Evolutionary conservation across 2,888 invertebrate genomes (phyloP), one percentile per base, ranked within the genome.

Genomic region (Caenorhabditis wallacei): DNA sequence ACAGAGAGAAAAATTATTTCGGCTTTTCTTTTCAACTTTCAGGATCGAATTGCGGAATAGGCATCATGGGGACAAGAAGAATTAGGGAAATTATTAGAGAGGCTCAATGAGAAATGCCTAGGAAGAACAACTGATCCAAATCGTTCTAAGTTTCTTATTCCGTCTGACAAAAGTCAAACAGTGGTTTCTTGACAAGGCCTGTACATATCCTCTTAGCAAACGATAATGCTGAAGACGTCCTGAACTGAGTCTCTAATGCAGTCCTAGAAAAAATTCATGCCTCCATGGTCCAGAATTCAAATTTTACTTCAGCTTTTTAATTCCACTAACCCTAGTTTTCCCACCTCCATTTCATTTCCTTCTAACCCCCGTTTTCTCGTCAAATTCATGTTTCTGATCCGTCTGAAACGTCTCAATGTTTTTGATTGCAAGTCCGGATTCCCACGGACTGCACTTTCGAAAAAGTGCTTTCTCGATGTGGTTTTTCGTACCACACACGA

Each of bases 401-500:
- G 26, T 22, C 18, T 59, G 30, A 30, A 30, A 40, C 24, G 37
- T 24, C 59, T 59, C 2, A n/a, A 22, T 2, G 2, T 18, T 4
- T 11, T 43, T 43, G 20, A 22, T 22, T 22, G 20, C 57, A 40
- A 40, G 13, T 13, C 13, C 43, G 16, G 43, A 46, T 61, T 61
- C 61, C 26, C 61, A 46, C 59, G 59, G 22, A 3, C 11, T 61
- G 61, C 61, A 61, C 43, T 61, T 61, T 59, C 26, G 22, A 16
- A 43, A 43, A 61, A 61, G 59, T 59, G 59, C 59, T 59, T 7
- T 7, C 35, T n/a, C 11, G 11, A 16, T 8, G 35, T 37, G 11
- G 13, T 22, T 61, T 57, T 61, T 61, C 61, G 61, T 61, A 61
- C 61, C 61, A 46, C 61, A 61, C 61, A 61, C 56, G n/a, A 35